These are phyloP conservation scores for Staurois parvus DNA, from an alignment of 2,797 vertebrate genomes.

Conservation along the genomic window DNA sequence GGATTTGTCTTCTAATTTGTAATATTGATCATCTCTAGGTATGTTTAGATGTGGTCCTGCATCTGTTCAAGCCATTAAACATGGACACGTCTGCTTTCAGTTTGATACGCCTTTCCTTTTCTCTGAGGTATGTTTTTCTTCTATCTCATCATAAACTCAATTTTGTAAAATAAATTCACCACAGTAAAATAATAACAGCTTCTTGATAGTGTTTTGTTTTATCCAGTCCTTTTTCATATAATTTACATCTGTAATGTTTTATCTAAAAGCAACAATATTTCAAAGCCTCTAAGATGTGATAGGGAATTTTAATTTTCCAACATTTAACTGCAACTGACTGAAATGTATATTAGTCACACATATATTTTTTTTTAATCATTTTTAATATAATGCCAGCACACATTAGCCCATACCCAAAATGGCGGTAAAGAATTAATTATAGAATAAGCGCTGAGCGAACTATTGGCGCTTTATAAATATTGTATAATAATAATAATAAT, in stretches of 20 bases:
- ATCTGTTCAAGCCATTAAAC: conserved; percentile 93
- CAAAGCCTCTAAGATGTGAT: neutral
- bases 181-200: neutral
- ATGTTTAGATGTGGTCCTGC: conserved; percentile 96
- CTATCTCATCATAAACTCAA: neutral
- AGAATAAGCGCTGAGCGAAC: too few species aligned
- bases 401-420: neutral
- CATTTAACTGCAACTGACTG: neutral
- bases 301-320: neutral
- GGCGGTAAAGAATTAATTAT: too few species aligned
- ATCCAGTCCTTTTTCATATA: neutral
- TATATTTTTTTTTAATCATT: neutral
- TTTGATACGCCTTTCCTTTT: conserved; percentile 93
- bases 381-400: neutral
- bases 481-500: too few species aligned
- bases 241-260: neutral
- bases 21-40: conserved; percentile 65
- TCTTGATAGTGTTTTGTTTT: neutral
- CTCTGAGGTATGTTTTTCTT: conserved; percentile 82
- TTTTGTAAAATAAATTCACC: neutral
- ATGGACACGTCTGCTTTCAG: conserved; percentile 90
- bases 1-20: neutral
- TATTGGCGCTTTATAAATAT: too few species aligned
- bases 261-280: neutral
- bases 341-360: neutral